phyloP scores from a whole-genome alignment of 2,113 vertebrate species.

The Rhineura floridana region DNA sequence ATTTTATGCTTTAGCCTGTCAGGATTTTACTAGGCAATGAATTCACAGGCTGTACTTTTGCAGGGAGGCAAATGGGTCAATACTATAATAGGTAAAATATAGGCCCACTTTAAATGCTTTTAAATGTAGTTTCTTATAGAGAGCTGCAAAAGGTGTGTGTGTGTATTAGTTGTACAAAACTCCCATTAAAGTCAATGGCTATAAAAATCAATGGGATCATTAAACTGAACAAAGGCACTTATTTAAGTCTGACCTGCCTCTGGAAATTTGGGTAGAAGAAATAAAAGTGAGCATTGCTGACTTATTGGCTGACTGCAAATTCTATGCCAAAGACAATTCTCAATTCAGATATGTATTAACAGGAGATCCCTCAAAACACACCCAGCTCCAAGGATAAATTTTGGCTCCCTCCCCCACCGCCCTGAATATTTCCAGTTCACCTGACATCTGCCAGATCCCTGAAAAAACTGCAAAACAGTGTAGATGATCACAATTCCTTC shows the following conservation, averaged over 20 bases:
- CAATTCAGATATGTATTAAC: not conserved
- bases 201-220: slow-evolving; percentile 4
- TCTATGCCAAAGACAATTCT: not conserved
- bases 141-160: not conserved
- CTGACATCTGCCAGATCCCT: not conserved
- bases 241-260: not conserved
- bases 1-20: slow-evolving; percentile 5
- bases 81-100: slow-evolving; percentile 12
- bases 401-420: too few relatives aligned
- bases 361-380: not conserved
- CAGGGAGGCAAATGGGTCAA: not conserved
- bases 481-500: not conserved
- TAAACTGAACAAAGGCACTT: not conserved
- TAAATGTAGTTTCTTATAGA: not conserved
- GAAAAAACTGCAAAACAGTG: not conserved
- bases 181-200: not conserved
- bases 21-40: slow-evolving; percentile 18
- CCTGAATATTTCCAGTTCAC: too few relatives aligned
- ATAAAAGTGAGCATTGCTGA: not conserved
- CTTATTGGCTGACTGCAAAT: not conserved
- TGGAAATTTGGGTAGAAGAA: not conserved
- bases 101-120: not conserved
- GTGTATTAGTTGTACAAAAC: not conserved
- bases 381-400: too few relatives aligned
- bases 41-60: not conserved